These are phyloP conservation scores for Drosophila ogumai DNA, from an alignment of 1,140 invertebrate genomes.

Conservation along the genomic window DNA sequence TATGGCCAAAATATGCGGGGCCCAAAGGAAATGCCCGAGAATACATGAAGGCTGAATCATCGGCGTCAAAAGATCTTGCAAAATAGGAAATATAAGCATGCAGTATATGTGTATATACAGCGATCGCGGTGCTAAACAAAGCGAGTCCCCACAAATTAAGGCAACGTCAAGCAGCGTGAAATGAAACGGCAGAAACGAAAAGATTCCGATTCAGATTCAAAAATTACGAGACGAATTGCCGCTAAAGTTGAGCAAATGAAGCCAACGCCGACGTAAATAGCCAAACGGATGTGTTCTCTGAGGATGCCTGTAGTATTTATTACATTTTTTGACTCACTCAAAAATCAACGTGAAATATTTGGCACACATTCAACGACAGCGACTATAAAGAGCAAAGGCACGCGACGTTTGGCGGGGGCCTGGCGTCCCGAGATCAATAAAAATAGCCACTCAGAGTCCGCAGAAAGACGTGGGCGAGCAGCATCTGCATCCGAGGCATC, in stretches of 20 bases:
- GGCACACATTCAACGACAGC: constrained; percentile 66
- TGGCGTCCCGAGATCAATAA: constrained; percentile 38
- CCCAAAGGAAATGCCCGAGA: constrained; percentile 64
- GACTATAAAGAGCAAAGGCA: constrained; percentile 27
- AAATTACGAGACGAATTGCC: constrained; percentile 45
- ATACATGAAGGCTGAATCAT: constrained; percentile 51
- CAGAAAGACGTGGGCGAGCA: constrained; percentile 42
- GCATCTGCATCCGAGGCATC: constrained; percentile 18
- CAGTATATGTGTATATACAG: not conserved
- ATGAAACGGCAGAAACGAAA: constrained; percentile 37
- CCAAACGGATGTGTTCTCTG: constrained; percentile 15
- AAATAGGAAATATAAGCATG: constrained; percentile 67
- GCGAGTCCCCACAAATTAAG: constrained; percentile 63
- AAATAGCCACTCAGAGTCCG: constrained; percentile 47
- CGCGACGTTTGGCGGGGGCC: constrained; percentile 55
- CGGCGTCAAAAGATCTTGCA: constrained; percentile 51
- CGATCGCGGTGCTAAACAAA: constrained; percentile 48
- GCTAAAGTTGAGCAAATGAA: constrained; percentile 36
- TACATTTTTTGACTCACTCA: constrained; percentile 56
- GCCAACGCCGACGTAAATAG: constrained; percentile 18
- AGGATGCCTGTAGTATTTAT: constrained; percentile 43
- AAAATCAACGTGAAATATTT: constrained; percentile 66
- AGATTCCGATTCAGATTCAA: constrained; percentile 10
- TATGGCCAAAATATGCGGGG: constrained; percentile 40
- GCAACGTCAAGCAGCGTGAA: constrained; percentile 66